Evolutionary conservation across 2,113 vertebrate genomes (phyloP), one percentile per base, ranked within the genome.

Genomic region (Gallinago undulata): DNA sequence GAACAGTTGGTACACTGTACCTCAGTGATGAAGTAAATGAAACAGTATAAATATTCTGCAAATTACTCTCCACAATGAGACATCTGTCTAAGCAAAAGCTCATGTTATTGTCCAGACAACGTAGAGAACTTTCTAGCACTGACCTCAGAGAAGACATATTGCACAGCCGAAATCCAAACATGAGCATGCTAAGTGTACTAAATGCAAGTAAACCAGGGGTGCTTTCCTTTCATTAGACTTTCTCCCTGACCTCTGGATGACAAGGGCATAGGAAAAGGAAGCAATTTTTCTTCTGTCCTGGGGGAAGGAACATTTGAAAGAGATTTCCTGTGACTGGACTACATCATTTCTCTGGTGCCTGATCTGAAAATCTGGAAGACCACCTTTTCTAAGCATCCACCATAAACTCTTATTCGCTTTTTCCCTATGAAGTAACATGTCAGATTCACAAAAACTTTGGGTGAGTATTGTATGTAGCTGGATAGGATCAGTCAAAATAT

Each of bases 241-340:
- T 96, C 87, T 94, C 81, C 50, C 67, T 96, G 91, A 94, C 95
- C 95, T 93, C 66, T 66, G 66, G 30, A 87, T 96, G 95, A 94
- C 94, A 95, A 97, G 95, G 92, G 87, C 92, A 94, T 83, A 95
- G 89, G 95, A 96, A 96, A 95, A 96, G 96, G 96, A 97, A 97
- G 94, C 59, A 95, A 97, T 97, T 97, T 97, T 96, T 96, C 92
- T 96, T 87, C 87, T 94, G 84, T 94, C 91, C 95, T 96, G 66
- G 30, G 94, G 96, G 67, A 96, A 93, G 74, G 55, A 94, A 80
- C 77, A 73, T 96, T 95, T 31, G 45, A 96, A 96, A 94, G 89
- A 96, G 55, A 96, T 97, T 97, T 96, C 96, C 96, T 96, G 94
- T 85, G 69, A 62, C 89, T 97, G 96, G 94, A 91, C 95, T 94